Evolutionary conservation across 2,113 vertebrate genomes (phyloP).

Genomic region (Cervus canadensis): DNA sequence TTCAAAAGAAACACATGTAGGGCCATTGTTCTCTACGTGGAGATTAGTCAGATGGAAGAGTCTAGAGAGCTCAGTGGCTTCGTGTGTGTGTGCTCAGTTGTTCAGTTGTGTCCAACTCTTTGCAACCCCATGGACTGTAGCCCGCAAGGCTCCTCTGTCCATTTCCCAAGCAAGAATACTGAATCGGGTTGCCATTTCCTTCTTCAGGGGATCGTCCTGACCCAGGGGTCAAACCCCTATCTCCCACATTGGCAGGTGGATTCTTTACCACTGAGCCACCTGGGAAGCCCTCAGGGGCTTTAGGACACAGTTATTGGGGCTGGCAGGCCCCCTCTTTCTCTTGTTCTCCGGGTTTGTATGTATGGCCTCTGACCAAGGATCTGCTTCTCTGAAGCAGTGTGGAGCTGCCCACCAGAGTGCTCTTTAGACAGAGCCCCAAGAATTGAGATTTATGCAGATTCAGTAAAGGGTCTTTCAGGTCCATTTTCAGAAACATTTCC

Average conservation of each 20-base stretch:
- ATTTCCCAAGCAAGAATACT: background rate
- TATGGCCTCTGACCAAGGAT: background rate
- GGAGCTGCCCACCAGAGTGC: background rate
- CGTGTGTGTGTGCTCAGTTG: background rate
- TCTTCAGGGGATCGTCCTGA: background rate
- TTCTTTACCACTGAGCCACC: background rate
- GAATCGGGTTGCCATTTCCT: background rate
- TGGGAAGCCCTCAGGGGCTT: background rate
- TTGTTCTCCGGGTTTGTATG: background rate
- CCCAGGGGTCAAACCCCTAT: background rate
- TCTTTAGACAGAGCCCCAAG: background rate
- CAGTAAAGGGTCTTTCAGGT: background rate
- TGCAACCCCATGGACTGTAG: background rate
- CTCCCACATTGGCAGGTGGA: background rate
- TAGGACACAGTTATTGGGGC: background rate
- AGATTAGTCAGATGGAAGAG: background rate
- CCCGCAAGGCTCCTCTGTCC: background rate
- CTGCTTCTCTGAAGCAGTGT: background rate
- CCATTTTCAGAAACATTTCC: background rate
- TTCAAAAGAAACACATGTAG: background rate
- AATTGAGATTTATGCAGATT: background rate
- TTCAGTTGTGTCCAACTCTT: background rate
- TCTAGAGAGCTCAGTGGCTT: background rate
- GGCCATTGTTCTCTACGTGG: background rate
- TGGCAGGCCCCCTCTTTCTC: background rate